phyloP scores from a whole-genome alignment of 2,113 vertebrate species.

The Cryptotis parvus region DNA sequence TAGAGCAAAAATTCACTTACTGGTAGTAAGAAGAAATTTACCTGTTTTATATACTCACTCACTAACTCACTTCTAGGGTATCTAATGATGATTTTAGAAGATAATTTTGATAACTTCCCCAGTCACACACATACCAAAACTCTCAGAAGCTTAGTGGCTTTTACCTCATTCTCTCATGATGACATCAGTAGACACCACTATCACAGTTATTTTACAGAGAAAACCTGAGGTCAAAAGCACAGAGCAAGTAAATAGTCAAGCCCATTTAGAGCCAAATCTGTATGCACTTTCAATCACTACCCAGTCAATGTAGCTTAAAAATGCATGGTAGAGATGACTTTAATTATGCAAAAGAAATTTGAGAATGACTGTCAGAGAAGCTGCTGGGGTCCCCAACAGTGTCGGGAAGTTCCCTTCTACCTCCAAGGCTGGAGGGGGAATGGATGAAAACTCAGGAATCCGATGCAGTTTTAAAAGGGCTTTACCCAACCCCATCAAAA shows the following conservation, averaged over 20 bases:
- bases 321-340: not conserved
- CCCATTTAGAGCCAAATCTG: not conserved
- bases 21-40: not conserved
- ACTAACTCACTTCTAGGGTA: not conserved
- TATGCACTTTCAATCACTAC: not conserved
- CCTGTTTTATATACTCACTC: not conserved
- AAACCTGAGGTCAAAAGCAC: slow-evolving; percentile 17
- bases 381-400: too few relatives aligned
- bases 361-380: not conserved
- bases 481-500: too few relatives aligned
- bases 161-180: not conserved
- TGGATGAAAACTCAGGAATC: too few relatives aligned
- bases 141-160: not conserved
- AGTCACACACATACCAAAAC: not conserved
- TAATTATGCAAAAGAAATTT: not conserved
- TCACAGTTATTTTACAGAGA: slow-evolving; percentile 6
- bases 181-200: not conserved
- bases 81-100: slow-evolving; percentile 5
- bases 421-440: too few relatives aligned
- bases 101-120: not conserved
- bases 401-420: too few relatives aligned
- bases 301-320: not conserved
- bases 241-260: not conserved
- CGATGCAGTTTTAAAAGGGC: too few relatives aligned
- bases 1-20: slow-evolving; percentile 11